Base-by-base conservation (phyloP, 2,888 invertebrate genomes). In the Hemicrepidius hirtus region DNA sequence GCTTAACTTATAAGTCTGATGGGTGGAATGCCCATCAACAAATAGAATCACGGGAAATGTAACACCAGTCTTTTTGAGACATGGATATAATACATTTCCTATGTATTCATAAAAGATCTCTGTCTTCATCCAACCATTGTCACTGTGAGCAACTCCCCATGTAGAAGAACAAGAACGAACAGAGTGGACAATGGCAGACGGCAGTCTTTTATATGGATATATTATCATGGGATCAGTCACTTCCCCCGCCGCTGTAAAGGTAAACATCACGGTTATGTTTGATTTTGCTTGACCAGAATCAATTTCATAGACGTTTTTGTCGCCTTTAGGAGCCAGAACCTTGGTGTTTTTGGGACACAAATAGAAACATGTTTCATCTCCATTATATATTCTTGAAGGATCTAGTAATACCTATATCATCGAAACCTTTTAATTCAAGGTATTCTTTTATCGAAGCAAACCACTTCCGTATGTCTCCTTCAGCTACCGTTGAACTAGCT, bases 21-120 rank as follows among this genome's bases (percentile, higher is more conserved):
- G 77, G 0, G 70, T 72, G 28, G 67, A 72, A 66, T 77, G 78
- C 0, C 77, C 77, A 59, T 77, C 77, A n/a, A n/a, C n/a, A n/a
- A n/a, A n/a, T 6, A 71, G 18, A 16, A 76, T 62, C 6, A 77
- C 64, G 0, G 73, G 75, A 16, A 16, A 13, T 1, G 21, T 9
- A 59, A 9, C 73, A 68, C n/a, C 71, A n/a, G n/a, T 35, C 40
- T 71, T 50, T 50, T 18, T 20, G 0, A 71, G 16, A 63, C 59
- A 59, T 12, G 74, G 74, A 71, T 67, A 28, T 16, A 73, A 32
- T 7, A 65, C 44, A 21, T 69, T 66, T 1, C 41, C 68, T 18
- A 77, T 71, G 75, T 72, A 77, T 55, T 85, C 83, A 71, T 49
- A 78, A 74, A 80, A 80, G 5, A 37, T 3, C 10, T 37, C 37